Evolutionary conservation across 2,113 vertebrate genomes (phyloP).

Genomic region (cat (Felis catus)): DNA sequence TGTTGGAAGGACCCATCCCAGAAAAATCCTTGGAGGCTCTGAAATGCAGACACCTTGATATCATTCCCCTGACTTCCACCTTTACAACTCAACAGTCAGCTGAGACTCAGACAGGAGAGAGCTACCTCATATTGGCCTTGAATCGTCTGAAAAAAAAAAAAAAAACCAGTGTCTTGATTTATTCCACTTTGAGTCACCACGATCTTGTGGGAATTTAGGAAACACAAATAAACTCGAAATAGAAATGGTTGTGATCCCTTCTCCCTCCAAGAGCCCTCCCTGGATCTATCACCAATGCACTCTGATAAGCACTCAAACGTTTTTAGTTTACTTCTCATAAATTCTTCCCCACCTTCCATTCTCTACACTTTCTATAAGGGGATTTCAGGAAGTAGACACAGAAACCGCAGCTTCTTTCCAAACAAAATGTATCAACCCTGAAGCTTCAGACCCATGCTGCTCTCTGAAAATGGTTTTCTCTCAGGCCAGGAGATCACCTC

Average conservation of each 20-base stretch:
- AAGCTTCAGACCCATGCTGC: not conserved
- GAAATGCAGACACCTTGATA: not conserved
- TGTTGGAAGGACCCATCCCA: not conserved
- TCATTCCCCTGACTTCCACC: not conserved
- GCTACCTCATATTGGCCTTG: not conserved
- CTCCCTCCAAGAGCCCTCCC: not conserved
- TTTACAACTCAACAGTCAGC: not conserved
- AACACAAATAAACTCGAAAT: not conserved
- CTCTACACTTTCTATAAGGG: not conserved
- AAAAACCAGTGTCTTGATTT: not conserved
- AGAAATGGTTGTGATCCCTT: not conserved
- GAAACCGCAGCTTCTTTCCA: not conserved
- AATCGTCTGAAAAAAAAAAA: not conserved
- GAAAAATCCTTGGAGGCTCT: not conserved
- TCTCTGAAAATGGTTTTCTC: not conserved
- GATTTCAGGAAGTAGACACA: constrained; percentile 46
- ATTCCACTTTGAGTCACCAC: not conserved
- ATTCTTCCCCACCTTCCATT: not conserved
- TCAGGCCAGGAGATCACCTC: not conserved
- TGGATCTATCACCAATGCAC: not conserved
- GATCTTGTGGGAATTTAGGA: not conserved
- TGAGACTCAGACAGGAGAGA: not conserved
- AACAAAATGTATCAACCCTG: not conserved
- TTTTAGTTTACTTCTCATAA: constrained; percentile 17
- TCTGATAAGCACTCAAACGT: not conserved